Percentiles rank a stretch among this genome's conserved stretches.
phyloP scores from a whole-genome alignment of 1,140 invertebrate species.

The Rhagoletis zephyria region DNA sequence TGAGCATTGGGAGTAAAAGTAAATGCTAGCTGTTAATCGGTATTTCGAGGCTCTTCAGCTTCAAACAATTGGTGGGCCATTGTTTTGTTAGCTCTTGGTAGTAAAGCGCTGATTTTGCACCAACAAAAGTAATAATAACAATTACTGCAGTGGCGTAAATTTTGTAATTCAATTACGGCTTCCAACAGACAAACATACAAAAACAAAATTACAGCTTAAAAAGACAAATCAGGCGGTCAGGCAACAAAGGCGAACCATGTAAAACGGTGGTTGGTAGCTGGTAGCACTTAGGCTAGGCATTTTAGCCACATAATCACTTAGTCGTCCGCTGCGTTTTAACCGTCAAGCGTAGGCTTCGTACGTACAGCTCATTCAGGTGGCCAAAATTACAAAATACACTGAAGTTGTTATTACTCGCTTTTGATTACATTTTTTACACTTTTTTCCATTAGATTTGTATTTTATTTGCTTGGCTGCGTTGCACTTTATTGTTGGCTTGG shows the following conservation, averaged over 20 bases:
- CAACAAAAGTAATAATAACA: constrained; percentile 29
- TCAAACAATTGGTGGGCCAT: not conserved
- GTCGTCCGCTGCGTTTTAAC: not conserved
- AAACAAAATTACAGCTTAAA: not conserved
- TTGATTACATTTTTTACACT: not conserved
- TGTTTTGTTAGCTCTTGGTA: constrained; percentile 1
- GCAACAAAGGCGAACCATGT: not conserved
- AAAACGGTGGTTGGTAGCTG: not conserved
- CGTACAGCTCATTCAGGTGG: not conserved
- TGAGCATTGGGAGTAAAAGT: not conserved
- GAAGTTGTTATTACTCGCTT: not conserved
- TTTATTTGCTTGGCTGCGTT: not conserved
- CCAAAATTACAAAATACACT: constrained; percentile 18
- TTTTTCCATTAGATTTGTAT: not conserved
- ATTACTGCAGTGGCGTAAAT: constrained; percentile 44
- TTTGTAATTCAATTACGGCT: constrained; percentile 46
- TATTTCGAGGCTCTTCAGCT: constrained; percentile 22
- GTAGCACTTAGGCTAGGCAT: not conserved
- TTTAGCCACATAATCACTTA: not conserved
- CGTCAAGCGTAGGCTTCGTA: not conserved
- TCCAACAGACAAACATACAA: constrained; percentile 8
- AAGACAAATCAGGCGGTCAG: constrained; percentile 13
- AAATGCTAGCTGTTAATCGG: not conserved
- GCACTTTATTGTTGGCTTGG: not conserved
- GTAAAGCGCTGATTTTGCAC: not conserved